Conservation (phyloP, 2,888 invertebrate genomes). For the Pollenia angustigena region DNA sequence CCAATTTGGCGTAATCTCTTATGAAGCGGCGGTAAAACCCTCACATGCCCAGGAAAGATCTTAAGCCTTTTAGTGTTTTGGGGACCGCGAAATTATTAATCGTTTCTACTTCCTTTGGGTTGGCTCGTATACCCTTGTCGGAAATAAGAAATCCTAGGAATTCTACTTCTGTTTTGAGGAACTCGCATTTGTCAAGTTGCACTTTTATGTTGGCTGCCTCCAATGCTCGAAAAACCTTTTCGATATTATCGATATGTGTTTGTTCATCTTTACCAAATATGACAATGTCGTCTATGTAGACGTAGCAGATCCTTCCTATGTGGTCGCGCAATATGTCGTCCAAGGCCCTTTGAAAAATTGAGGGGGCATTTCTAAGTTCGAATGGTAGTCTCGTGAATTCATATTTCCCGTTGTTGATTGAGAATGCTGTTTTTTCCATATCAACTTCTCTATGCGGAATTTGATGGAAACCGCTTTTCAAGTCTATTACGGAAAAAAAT, state of each 20-base stretch:
- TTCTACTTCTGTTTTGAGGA: not conserved
- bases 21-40: too few species aligned
- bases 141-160: not conserved
- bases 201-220: not conserved
- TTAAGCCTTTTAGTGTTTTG: too few species aligned
- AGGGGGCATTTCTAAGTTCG: not conserved
- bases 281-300: not conserved
- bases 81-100: too few species aligned
- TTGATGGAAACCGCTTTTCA: too few species aligned
- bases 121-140: not conserved
- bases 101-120: not conserved
- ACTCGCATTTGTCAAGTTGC: not conserved
- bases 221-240: not conserved
- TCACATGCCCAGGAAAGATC: too few species aligned
- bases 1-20: too few species aligned
- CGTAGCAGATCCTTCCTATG: not conserved
- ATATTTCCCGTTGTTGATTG: too few species aligned
- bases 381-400: not conserved
- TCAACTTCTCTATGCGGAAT: too few species aligned
- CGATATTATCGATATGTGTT: not conserved
- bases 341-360: slow-evolving; percentile 5
- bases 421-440: too few species aligned
- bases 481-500: too few species aligned
- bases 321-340: not conserved
- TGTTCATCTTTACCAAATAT: slow-evolving; percentile 11